phyloP scores from a whole-genome alignment of 2,797 vertebrate species.

The Morelia viridis region DNA sequence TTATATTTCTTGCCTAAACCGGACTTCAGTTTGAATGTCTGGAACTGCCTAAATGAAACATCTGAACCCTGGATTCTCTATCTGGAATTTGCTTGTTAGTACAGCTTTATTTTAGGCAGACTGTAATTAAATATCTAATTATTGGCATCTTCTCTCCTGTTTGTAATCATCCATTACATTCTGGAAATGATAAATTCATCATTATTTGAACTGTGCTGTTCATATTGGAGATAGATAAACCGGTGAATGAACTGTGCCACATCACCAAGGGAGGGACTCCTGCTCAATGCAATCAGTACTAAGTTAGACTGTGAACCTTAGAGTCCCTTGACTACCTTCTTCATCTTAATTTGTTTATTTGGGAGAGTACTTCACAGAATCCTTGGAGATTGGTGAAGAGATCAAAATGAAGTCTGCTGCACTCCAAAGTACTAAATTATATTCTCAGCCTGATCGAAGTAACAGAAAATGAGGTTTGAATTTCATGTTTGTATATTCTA shows the following conservation, averaged over 20 bases:
- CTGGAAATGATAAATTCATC: rapidly evolving
- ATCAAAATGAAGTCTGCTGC: not conserved
- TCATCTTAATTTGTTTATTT: not conserved
- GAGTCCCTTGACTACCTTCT: not conserved
- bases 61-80: not conserved
- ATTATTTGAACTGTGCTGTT: not conserved
- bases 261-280: not conserved
- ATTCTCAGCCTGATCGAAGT: not conserved
- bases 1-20: not conserved
- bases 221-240: not conserved
- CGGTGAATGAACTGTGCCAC: rapidly evolving
- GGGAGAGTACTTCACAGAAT: rapidly evolving
- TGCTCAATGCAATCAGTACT: not conserved
- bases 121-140: conserved; percentile 13
- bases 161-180: not conserved
- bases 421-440: not conserved
- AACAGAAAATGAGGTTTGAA: conserved; percentile 24
- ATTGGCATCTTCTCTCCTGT: not conserved
- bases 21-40: rapidly evolving
- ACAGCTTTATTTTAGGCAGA: not conserved
- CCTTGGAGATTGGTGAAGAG: not conserved
- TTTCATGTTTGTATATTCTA: conserved; percentile 55
- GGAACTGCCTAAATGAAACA: not conserved
- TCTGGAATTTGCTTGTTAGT: not conserved
- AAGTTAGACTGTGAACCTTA: not conserved